Conservation (phyloP, 2,797 vertebrate genomes). For the Esox masquinongy region DNA sequence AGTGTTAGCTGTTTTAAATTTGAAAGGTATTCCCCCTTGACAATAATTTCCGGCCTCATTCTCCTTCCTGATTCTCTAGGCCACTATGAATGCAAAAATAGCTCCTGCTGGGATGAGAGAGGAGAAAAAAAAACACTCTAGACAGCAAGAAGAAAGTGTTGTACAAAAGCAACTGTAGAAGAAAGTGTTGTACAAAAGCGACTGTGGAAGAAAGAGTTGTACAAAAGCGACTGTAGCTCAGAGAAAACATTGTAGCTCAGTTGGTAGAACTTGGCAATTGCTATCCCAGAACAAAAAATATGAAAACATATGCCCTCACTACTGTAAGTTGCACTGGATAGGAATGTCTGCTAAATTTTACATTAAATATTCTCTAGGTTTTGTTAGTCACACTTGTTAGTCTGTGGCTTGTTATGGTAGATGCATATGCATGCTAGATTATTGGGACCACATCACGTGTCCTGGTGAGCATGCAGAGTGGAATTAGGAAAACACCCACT, state of each 20-base stretch:
- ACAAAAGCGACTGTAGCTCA: no score
- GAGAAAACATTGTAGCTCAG: no score
- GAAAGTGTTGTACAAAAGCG: slow-evolving; percentile 12
- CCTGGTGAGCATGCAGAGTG: no score
- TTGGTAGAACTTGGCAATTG: no score
- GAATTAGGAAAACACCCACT: no score
- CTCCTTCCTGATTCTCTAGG: slow-evolving; percentile 43
- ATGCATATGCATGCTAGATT: slow-evolving; percentile 7
- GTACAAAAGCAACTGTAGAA: background rate
- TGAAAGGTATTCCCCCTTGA: slow-evolving; percentile 30
- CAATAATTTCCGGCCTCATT: slow-evolving; percentile 59
- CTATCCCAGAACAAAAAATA: no score
- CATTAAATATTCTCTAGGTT: background rate
- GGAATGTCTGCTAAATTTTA: no score
- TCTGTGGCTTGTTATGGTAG: background rate
- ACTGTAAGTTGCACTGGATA: no score
- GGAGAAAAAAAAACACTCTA: background rate
- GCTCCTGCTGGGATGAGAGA: slow-evolving; percentile 17
- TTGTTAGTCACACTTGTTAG: background rate
- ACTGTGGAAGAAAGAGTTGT: no score
- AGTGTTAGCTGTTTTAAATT: slow-evolving; percentile 44
- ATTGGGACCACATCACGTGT: slow-evolving; percentile 3
- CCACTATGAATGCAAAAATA: slow-evolving; percentile 41
- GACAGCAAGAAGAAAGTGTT: slow-evolving; percentile 11
- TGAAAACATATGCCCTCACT: no score